Evolutionary conservation across 2,888 invertebrate genomes (phyloP).

Genomic region (Seira sanloemensis): DNA sequence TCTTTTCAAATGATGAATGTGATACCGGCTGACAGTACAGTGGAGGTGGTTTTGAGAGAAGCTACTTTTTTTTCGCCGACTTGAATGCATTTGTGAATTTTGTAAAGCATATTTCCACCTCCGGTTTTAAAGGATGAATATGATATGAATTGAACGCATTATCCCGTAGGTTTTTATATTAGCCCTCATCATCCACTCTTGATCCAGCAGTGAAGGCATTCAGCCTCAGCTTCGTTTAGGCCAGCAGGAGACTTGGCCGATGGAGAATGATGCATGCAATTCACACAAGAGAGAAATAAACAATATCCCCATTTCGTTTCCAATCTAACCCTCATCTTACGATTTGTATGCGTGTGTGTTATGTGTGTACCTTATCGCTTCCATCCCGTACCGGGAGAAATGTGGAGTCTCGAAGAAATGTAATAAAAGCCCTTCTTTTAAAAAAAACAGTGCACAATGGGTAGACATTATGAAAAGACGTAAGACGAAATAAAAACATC

Average conservation of each 20-base stretch:
- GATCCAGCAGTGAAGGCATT: slow-evolving; percentile 17
- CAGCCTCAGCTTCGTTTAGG: neutral
- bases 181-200: slow-evolving; percentile 24
- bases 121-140: slow-evolving; percentile 24
- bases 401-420: neutral
- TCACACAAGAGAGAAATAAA: neutral
- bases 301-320: neutral
- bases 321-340: neutral
- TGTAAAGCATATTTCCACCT: slow-evolving; percentile 21
- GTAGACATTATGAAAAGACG: slow-evolving; percentile 21
- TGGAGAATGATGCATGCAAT: too few relatives aligned
- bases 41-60: neutral
- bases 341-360: too few relatives aligned
- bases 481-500: slow-evolving; percentile 36
- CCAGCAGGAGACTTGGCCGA: slow-evolving; percentile 42
- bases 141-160: slow-evolving; percentile 6
- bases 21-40: neutral
- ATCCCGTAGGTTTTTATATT: slow-evolving; percentile 30
- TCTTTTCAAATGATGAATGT: neutral
- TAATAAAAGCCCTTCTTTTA: neutral
- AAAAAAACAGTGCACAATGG: slow-evolving; percentile 16
- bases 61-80: neutral
- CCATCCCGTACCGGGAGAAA: neutral
- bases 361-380: neutral
- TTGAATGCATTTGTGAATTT: neutral